These are phyloP conservation scores for Thymelicus lineola DNA, from an alignment of 2,888 invertebrate species.

Conservation along the genomic window DNA sequence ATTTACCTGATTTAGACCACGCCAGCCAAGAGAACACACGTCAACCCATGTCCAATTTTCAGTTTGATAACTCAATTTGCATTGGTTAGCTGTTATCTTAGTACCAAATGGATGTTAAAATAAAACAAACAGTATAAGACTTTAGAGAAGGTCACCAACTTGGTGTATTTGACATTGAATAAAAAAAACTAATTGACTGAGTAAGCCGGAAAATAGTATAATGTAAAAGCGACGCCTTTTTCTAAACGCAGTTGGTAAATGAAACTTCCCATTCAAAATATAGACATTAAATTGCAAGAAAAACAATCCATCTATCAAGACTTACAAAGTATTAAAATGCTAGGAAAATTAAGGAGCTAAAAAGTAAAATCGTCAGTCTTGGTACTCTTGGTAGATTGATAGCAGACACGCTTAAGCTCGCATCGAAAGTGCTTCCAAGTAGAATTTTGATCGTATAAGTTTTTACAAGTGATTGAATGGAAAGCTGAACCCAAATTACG, in stretches of 20 bases:
- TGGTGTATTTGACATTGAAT: too few relatives aligned
- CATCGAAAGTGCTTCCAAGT: constrained; percentile 10
- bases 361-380: constrained; percentile 6
- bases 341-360: constrained; percentile 13
- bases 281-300: background rate
- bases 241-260: too few relatives aligned
- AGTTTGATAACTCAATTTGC: constrained; percentile 35
- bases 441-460: background rate
- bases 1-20: constrained; percentile 32
- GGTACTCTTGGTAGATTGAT: constrained; percentile 7
- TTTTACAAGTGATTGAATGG: background rate
- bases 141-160: too few relatives aligned
- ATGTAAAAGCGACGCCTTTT: too few relatives aligned
- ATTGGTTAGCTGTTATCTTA: constrained; percentile 26
- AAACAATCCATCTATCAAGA: constrained; percentile 7
- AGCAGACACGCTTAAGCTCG: constrained; percentile 15
- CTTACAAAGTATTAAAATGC: constrained; percentile 12
- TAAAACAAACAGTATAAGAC: too few relatives aligned
- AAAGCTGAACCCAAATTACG: background rate
- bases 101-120: constrained; percentile 6
- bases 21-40: constrained; percentile 7
- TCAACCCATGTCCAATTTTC: constrained; percentile 32
- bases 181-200: too few relatives aligned
- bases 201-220: too few relatives aligned
- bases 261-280: background rate